Evolutionary conservation across 1,140 invertebrate genomes (phyloP).

Genomic region (Macrobrachium nipponense): DNA sequence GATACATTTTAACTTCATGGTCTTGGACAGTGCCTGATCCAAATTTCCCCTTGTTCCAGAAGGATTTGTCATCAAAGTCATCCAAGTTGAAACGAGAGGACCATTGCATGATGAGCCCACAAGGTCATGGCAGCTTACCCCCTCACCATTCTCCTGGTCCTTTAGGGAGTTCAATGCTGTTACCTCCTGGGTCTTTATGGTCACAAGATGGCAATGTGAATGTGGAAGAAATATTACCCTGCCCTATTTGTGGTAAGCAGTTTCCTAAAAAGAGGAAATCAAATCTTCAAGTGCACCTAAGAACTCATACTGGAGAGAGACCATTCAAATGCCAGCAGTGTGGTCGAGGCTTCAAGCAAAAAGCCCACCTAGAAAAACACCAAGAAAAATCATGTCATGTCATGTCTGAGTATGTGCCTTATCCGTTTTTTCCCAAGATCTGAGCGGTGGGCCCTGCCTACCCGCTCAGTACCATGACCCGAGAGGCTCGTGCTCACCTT

Average conservation of each 20-base stretch:
- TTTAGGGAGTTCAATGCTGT: constrained; percentile 46
- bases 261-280: constrained; percentile 72
- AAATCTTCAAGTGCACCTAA: constrained; percentile 97
- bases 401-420: constrained; percentile 64
- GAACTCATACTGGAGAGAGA: constrained; percentile 89
- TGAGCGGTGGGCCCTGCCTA: constrained; percentile 30
- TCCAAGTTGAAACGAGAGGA: constrained; percentile 57
- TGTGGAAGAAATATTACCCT: constrained; percentile 61
- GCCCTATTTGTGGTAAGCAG: constrained; percentile 63
- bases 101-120: constrained; percentile 57
- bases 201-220: constrained; percentile 60
- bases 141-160: constrained; percentile 24
- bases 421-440: constrained; percentile 64
- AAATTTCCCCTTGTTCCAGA: constrained; percentile 64
- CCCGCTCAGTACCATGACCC: constrained; percentile 29
- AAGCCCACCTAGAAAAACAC: constrained; percentile 65
- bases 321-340: constrained; percentile 65
- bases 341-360: constrained; percentile 64
- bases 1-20: neutral
- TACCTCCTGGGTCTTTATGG: constrained; percentile 61
- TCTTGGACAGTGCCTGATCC: constrained; percentile 59
- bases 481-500: constrained; percentile 45
- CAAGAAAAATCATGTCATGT: constrained; percentile 65
- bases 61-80: constrained; percentile 64
- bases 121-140: constrained; percentile 44